phyloP scores from a whole-genome alignment of 2,888 invertebrate genomes.

The Lathronympha strigana region DNA sequence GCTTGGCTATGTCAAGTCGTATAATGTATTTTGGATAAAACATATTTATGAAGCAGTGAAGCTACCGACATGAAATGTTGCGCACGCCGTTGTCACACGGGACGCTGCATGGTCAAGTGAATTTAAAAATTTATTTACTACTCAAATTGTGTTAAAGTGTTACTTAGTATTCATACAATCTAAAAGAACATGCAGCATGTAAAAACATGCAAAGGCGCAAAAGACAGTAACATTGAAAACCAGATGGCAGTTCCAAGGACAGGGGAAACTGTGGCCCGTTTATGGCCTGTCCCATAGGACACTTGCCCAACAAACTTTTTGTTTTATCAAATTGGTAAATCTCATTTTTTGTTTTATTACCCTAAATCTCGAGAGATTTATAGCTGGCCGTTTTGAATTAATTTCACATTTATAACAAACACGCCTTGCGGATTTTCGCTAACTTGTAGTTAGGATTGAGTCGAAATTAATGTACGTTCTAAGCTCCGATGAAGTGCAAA shows the following conservation, averaged over 20 bases:
- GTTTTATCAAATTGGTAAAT: constrained; percentile 80
- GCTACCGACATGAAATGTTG: not conserved
- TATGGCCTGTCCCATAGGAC: constrained; percentile 65
- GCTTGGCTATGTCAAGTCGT: too few relatives aligned
- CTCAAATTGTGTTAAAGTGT: constrained; percentile 19
- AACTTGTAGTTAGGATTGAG: constrained; percentile 59
- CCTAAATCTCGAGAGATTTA: constrained; percentile 77
- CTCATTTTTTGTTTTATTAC: constrained; percentile 81
- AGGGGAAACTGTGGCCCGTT: constrained; percentile 51
- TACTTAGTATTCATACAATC: constrained; percentile 28
- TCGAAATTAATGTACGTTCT: constrained; percentile 62
- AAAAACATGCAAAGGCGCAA: constrained; percentile 52
- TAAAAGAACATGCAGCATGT: constrained; percentile 47
- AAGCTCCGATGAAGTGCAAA: constrained; percentile 51
- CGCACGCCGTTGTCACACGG: not conserved
- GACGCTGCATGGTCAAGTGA: not conserved
- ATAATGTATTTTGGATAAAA: too few relatives aligned
- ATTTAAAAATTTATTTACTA: not conserved
- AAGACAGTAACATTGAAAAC: constrained; percentile 60
- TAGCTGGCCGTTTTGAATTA: constrained; percentile 78
- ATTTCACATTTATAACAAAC: constrained; percentile 79
- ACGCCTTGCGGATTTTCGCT: constrained; percentile 65
- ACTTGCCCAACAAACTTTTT: constrained; percentile 78
- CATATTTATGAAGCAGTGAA: too few relatives aligned
- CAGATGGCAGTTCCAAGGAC: constrained; percentile 54